Evolutionary conservation across 2,113 vertebrate species (phyloP).

Genomic region (Balaenoptera acutorostrata): DNA sequence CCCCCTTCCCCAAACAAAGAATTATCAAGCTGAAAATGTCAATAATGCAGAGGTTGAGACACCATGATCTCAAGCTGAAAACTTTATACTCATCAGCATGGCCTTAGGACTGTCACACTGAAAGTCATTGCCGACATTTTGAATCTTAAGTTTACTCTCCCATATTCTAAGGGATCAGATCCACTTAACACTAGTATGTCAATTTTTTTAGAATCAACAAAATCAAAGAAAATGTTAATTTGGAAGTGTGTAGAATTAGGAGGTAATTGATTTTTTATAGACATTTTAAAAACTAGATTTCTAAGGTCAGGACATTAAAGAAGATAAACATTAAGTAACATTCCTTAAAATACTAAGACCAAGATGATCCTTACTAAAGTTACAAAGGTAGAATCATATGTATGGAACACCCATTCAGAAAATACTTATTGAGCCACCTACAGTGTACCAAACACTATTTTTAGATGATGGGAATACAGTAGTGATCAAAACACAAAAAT

Average conservation of each 20-base stretch:
- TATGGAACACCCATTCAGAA: not conserved
- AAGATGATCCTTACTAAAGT: slow-evolving; percentile 9
- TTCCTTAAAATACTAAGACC: not conserved
- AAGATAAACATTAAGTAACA: not conserved
- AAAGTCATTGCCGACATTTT: not conserved
- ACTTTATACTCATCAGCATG: not conserved
- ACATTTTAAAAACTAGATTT: not conserved
- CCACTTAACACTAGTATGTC: not conserved
- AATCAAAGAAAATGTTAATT: not conserved
- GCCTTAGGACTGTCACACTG: not conserved
- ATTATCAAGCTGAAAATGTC: not conserved
- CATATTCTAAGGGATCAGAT: not conserved
- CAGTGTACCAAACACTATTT: not conserved
- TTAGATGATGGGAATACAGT: not conserved
- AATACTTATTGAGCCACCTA: not conserved
- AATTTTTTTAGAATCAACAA: not conserved
- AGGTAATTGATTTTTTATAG: not conserved
- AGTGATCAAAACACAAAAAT: not conserved
- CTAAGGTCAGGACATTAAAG: not conserved
- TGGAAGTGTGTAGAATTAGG: not conserved
- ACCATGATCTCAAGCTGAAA: not conserved
- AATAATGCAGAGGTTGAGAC: not conserved
- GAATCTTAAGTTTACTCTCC: not conserved
- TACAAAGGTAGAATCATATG: not conserved
- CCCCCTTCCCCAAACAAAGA: not conserved